phyloP scores from a whole-genome alignment of 2,113 vertebrate species.

The Alectura lathami region DNA sequence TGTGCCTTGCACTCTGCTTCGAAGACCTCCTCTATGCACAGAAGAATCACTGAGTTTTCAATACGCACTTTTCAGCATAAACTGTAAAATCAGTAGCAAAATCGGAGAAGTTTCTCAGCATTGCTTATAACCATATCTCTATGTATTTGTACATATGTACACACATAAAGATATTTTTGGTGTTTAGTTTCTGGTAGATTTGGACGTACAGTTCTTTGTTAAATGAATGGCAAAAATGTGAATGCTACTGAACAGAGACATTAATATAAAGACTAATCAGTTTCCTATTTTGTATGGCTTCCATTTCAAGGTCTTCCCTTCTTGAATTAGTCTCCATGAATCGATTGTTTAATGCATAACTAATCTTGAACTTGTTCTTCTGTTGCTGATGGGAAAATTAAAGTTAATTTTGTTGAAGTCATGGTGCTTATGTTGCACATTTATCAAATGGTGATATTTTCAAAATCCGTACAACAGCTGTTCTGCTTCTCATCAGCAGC shows the following conservation, averaged over 20 bases:
- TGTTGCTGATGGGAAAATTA: slow-evolving; percentile 57
- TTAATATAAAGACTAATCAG: slow-evolving; percentile 8
- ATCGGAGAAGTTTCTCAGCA: neutral
- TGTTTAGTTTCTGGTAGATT: neutral
- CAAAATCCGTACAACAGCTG: slow-evolving; percentile 33
- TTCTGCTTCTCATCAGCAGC: slow-evolving; percentile 42
- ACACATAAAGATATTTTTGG: neutral
- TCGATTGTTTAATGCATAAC: slow-evolving; percentile 55
- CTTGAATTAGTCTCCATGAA: slow-evolving; percentile 51
- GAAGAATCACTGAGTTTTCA: neutral
- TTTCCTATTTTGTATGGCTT: slow-evolving; percentile 46
- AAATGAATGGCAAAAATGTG: slow-evolving; percentile 10
- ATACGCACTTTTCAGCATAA: neutral
- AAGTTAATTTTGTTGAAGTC: slow-evolving; percentile 62
- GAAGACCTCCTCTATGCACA: neutral
- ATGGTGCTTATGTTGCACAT: slow-evolving; percentile 33
- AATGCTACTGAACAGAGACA: neutral
- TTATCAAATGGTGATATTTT: slow-evolving; percentile 64
- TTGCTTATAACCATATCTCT: neutral
- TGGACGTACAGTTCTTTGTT: neutral
- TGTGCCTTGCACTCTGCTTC: neutral
- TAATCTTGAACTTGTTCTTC: slow-evolving; percentile 65
- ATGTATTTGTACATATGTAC: neutral
- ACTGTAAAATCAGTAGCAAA: neutral
- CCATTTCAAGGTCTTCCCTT: slow-evolving; percentile 60